Evolutionary conservation across 1,140 invertebrate species (phyloP), one percentile per base, ranked within the genome.

Genomic region (Sinonovacula constricta): DNA sequence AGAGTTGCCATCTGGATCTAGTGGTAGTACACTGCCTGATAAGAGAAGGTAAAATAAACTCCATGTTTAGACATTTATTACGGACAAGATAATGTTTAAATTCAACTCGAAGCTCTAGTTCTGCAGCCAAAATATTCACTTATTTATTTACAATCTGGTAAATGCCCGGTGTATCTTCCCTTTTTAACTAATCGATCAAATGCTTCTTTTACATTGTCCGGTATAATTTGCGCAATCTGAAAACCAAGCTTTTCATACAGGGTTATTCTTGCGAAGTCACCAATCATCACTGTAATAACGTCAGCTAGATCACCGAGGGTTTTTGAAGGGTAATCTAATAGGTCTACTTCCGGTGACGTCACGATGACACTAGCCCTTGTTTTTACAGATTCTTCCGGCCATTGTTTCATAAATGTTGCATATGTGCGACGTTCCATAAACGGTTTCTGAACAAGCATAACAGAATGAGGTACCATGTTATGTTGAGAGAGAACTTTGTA

Each of bases 331-430:
- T 87, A 88, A 3, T 85, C 77, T 28, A 62, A 7, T n/a, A 88
- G 54, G 3, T 54, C 33, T 15, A 88, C 75, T 18, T 83, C 78
- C 28, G 85, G 83, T 57, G 87, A 87, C 53, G 81, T 84, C 45
- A 88, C 83, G 12, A 36, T 49, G 12, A 83, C 34, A 7, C 57
- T 26, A 3, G 84, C 66, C 28, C 22, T 14, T 12, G 26, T 26
- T 0, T 26, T 57, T 28, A 36, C 18, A 18, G 70, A 26, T 1
- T 66, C 45, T 12, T 54, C 71, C 15, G 81, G 79, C 85, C 85
- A 88, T 65, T 88, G 86, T 69, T 87, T 87, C 80, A 80, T 71
- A 51, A 88, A 88, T n/a, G 87, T 88, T 45, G 86, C 82, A 26
- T 79, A 79, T 28, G 84, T 75, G 18, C 87, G 77, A 22, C 83